Base-by-base conservation (phyloP, 2,797 vertebrate genomes). In the Darevskia nairensis region DNA sequence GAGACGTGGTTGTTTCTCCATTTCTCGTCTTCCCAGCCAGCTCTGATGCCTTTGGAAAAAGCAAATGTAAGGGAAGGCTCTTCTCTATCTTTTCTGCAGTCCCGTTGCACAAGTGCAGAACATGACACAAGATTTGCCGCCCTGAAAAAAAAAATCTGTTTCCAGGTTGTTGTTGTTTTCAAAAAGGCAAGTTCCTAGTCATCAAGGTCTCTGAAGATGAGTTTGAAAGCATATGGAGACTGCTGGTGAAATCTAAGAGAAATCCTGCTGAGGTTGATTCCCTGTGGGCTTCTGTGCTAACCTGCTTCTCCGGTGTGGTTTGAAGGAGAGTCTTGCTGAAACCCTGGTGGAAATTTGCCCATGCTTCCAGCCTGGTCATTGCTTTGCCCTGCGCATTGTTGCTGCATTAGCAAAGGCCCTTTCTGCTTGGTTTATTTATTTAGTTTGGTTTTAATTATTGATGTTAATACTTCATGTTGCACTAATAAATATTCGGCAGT, bases 381-480 rank as follows among this genome's bases (percentile, higher is more conserved):
- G 8, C 23, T 50, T 80, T 32, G 11, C 35, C 19, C 71, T 90
- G 91, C 88, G 71, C 0, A 4, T 90, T 80, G 41, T 44, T 44
- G 46, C 86, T 93, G 90, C 94, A 94, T 95, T 95, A 94, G 92
- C 0, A 1, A 91, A 80, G 77, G 88, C 79, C 86, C 83, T 89
- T 78, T 93, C 46, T 25, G 23, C 81, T 89, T 88, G 86, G 27
- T 88, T 89, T 77, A 64, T 83, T 90, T 50, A 89, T 83, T 90
- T 50, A 89, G 78, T 46, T 85, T 75, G 66, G n/a, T 83, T 93
- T 95, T 92, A 95, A 96, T 95, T 95, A 96, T 95, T 95, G 89
- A 94, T 92, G 92, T 81, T 94, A 94, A 94, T 93, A 94, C 87
- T 89, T 92, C 9, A 0, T 91, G 92, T 94, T 93, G 95, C 92